These are phyloP conservation scores for Hylia prasina DNA, from an alignment of 2,113 vertebrate genomes.

Conservation along the genomic window DNA sequence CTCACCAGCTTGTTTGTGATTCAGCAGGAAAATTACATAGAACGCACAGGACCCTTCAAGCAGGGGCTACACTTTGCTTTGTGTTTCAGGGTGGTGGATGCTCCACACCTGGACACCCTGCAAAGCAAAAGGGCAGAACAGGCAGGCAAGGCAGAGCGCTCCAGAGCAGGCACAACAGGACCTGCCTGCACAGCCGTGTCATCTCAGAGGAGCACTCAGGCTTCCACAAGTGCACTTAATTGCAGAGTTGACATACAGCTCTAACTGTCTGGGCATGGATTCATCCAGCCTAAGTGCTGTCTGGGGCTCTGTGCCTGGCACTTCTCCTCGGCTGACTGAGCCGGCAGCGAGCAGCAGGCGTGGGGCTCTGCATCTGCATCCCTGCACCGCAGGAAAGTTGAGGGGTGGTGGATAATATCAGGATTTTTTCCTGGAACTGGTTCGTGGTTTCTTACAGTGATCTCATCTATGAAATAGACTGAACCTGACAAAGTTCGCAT, in stretches of 20 bases:
- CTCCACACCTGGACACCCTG: neutral
- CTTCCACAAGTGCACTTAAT: slow-evolving; percentile 48
- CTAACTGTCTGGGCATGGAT: slow-evolving; percentile 28
- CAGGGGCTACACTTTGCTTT: fast-evolving
- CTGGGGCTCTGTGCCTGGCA: neutral
- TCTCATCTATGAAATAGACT: neutral
- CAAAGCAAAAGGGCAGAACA: neutral
- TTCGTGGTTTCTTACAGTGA: slow-evolving; percentile 22
- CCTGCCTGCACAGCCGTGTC: neutral
- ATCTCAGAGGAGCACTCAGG: slow-evolving; percentile 16
- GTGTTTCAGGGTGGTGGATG: neutral
- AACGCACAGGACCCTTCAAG: neutral
- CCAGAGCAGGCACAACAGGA: neutral
- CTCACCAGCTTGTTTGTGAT: neutral
- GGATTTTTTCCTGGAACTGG: neutral
- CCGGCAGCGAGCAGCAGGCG: neutral
- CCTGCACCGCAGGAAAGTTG: fast-evolving
- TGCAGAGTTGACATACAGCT: slow-evolving; percentile 22
- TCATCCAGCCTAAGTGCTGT: neutral
- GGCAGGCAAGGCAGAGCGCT: neutral
- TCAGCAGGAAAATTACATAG: neutral
- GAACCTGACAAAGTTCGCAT: neutral
- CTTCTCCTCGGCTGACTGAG: neutral
- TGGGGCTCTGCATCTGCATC: neutral
- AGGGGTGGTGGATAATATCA: neutral